Evolutionary conservation across 1,140 invertebrate genomes (phyloP).

Genomic region (Conus betulinus): DNA sequence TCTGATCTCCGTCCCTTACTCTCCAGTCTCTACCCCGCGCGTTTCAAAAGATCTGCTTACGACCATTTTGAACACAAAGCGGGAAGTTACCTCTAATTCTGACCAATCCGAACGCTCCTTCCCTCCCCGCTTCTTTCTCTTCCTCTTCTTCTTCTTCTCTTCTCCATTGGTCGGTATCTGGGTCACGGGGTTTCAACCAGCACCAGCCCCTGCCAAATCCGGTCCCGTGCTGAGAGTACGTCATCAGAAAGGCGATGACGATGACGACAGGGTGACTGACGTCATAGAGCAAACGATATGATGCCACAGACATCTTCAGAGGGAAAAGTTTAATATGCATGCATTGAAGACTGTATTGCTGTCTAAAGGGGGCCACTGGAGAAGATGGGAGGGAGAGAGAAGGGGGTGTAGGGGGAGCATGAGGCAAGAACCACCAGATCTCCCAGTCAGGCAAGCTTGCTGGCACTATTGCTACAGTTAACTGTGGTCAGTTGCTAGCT

Average conservation of each 20-base stretch:
- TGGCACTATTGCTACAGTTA: too few species aligned
- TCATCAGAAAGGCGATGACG: constrained; percentile 37
- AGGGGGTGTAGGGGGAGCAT: too few species aligned
- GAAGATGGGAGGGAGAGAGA: too few species aligned
- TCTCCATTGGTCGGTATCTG: neutral
- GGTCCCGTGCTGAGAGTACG: neutral
- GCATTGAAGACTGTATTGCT: too few species aligned
- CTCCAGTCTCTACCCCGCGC: neutral
- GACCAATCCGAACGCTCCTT: neutral
- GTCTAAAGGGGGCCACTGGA: too few species aligned
- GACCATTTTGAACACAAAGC: too few species aligned
- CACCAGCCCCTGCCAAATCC: neutral
- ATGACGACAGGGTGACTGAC: constrained; percentile 25
- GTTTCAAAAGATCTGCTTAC: neutral
- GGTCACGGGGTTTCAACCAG: neutral
- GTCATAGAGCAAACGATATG: neutral
- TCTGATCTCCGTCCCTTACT: neutral
- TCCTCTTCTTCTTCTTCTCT: constrained; percentile 12
- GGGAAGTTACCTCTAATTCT: neutral
- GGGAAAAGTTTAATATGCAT: too few species aligned
- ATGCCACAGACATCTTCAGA: neutral
- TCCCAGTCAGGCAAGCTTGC: too few species aligned
- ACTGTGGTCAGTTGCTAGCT: too few species aligned
- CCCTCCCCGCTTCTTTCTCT: neutral
- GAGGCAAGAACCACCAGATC: too few species aligned